phyloP scores from a whole-genome alignment of 1,140 invertebrate species.

The Harpegnathos saltator region DNA sequence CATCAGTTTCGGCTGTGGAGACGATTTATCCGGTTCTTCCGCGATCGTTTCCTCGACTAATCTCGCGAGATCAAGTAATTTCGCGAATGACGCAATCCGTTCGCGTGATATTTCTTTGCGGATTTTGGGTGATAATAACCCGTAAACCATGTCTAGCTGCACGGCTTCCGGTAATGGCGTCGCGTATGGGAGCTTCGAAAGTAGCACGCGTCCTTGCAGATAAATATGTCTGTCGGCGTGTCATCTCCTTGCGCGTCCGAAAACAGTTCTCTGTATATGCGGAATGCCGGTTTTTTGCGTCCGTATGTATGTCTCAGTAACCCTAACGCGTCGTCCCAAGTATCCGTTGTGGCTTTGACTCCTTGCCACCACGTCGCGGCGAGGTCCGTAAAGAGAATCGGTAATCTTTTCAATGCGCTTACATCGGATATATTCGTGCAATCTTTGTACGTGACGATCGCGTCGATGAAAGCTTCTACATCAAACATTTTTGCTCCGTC shows the following conservation, averaged over 20 bases:
- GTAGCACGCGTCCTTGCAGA: neutral
- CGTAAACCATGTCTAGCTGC: slow-evolving; percentile 15
- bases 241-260: neutral
- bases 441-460: too few species aligned
- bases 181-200: neutral
- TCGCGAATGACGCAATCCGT: too few species aligned
- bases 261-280: neutral
- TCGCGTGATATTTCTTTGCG: slow-evolving; percentile 4
- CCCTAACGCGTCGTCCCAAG: neutral
- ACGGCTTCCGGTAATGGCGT: neutral
- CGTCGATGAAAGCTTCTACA: neutral
- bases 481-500: neutral
- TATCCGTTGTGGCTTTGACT: neutral
- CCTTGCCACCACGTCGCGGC: slow-evolving; percentile 8
- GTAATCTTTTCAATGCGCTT: too few species aligned
- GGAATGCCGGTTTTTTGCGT: neutral
- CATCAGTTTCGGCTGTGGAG: too few species aligned
- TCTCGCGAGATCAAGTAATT: neutral
- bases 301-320: slow-evolving; percentile 8
- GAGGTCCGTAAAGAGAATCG: neutral
- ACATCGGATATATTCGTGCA: too few species aligned
- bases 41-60: neutral
- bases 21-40: too few species aligned
- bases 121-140: neutral
- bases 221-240: neutral